Evolutionary conservation across 2,888 invertebrate genomes (phyloP).

Genomic region (Dermolepida albohirtum): DNA sequence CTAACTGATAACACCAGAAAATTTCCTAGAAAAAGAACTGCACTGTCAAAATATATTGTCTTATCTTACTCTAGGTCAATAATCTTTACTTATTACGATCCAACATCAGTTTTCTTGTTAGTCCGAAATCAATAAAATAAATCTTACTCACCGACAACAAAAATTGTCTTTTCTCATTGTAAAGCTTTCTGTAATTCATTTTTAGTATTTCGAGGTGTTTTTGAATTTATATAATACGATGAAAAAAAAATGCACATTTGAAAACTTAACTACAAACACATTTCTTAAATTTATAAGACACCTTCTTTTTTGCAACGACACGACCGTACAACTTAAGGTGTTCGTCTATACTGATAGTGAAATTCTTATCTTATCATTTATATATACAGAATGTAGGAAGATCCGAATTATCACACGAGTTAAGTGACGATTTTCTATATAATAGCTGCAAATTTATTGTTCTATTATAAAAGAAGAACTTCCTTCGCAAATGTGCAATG

Average conservation of each 20-base stretch:
- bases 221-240: too few species aligned
- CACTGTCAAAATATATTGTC: too few species aligned
- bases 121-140: not conserved
- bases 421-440: too few species aligned
- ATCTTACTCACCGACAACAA: slow-evolving; percentile 26
- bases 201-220: not conserved
- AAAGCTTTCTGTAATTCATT: slow-evolving; percentile 9
- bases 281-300: not conserved
- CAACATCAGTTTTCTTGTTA: not conserved
- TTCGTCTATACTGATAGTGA: not conserved
- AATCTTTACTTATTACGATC: not conserved
- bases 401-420: too few species aligned
- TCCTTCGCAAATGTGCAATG: too few species aligned
- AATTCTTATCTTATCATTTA: not conserved
- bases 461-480: too few species aligned
- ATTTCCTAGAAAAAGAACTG: too few species aligned
- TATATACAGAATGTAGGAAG: not conserved
- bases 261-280: too few species aligned
- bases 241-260: too few species aligned
- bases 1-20: too few species aligned
- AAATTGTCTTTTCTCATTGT: slow-evolving; percentile 13
- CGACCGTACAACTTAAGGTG: slow-evolving; percentile 9
- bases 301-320: slow-evolving; percentile 11
- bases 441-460: too few species aligned
- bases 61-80: not conserved